Evolutionary conservation across 2,797 vertebrate genomes (phyloP).

Genomic region (Acanthis flammea): DNA sequence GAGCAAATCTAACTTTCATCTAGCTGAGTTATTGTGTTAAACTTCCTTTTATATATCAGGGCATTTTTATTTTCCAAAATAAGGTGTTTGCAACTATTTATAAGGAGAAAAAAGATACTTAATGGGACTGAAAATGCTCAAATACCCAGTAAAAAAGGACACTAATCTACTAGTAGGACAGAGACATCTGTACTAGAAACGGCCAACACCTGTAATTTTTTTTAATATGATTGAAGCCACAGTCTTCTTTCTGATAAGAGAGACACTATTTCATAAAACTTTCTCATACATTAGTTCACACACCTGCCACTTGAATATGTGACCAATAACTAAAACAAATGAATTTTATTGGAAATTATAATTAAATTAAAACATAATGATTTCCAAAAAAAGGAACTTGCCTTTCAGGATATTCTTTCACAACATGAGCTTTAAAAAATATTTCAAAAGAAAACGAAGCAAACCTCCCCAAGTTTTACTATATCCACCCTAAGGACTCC

Average conservation of each 20-base stretch:
- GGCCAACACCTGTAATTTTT: background rate
- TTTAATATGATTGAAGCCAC: background rate
- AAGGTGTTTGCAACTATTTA: background rate
- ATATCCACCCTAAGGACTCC: background rate
- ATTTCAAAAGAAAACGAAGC: background rate
- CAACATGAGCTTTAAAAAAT: background rate
- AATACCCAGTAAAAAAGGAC: background rate
- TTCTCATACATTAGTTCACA: background rate
- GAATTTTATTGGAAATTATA: background rate
- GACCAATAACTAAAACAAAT: background rate
- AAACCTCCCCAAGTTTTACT: rapidly evolving
- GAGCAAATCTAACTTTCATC: background rate
- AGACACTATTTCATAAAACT: background rate
- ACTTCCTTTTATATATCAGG: background rate
- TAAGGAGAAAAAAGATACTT: background rate
- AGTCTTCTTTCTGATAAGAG: background rate
- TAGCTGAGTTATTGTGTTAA: background rate
- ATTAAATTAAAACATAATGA: background rate
- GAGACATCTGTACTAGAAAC: background rate
- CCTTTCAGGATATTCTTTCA: background rate
- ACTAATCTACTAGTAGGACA: background rate
- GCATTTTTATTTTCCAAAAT: background rate
- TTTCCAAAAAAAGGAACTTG: background rate
- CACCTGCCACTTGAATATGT: background rate
- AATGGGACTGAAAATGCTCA: background rate